These are phyloP conservation scores for Drosophila kikkawai DNA, from an alignment of 1,140 invertebrate species.

Conservation along the genomic window DNA sequence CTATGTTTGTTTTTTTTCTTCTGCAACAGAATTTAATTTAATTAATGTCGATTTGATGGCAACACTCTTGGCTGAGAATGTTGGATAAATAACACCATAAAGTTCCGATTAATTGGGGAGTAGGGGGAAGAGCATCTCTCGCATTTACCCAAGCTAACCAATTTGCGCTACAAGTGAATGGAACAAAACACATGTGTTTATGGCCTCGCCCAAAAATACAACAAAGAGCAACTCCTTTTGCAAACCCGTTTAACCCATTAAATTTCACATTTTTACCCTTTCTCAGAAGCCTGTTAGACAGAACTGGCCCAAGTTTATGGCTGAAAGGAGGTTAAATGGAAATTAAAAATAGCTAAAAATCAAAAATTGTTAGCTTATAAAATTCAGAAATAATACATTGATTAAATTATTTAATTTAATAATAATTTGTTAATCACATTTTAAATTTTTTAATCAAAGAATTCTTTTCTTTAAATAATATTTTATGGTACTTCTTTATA, in stretches of 20 bases:
- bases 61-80: constrained; percentile 23
- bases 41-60: constrained; percentile 72
- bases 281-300: background rate
- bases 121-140: constrained; percentile 8
- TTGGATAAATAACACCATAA: constrained; percentile 43
- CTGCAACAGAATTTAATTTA: constrained; percentile 64
- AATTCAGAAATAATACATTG: too few species aligned
- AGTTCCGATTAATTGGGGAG: constrained; percentile 62
- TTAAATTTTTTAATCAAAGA: too few species aligned
- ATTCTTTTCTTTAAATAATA: too few species aligned
- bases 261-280: background rate
- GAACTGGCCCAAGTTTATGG: background rate
- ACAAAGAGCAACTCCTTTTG: constrained; percentile 16
- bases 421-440: too few species aligned
- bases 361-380: background rate
- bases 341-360: background rate
- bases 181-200: constrained; percentile 72
- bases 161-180: constrained; percentile 63
- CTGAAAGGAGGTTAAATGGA: background rate
- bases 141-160: constrained; percentile 18
- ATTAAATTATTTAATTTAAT: too few species aligned
- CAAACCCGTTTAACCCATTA: constrained; percentile 1
- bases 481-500: too few species aligned
- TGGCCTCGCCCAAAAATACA: constrained; percentile 11
- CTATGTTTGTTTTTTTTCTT: constrained; percentile 5